Evolutionary conservation across 2,113 vertebrate species (phyloP).

Genomic region (Dascyllus trimaculatus): DNA sequence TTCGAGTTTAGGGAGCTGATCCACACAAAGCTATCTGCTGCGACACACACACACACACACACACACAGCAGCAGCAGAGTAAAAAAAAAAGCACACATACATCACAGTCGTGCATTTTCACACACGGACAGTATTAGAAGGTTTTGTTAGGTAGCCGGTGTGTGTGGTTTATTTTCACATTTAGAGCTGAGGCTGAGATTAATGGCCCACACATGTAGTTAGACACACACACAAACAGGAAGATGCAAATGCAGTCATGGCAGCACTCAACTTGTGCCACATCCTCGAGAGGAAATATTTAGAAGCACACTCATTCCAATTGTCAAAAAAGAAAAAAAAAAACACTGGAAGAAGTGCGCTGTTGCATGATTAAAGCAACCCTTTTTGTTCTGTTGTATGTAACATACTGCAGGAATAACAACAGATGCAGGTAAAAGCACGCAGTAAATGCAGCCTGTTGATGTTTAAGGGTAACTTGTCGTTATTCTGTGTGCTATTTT

Average conservation of each 20-base stretch:
- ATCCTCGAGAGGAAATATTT: conserved; percentile 12
- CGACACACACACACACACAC: conserved; percentile 30
- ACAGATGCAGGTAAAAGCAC: background rate
- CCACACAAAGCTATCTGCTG: conserved; percentile 55
- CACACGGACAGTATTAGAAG: conserved; percentile 10
- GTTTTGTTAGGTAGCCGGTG: conserved; percentile 1
- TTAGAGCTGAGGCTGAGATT: conserved; percentile 34
- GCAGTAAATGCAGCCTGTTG: background rate
- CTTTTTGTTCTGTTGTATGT: background rate
- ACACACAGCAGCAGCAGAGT: background rate
- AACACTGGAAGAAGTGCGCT: background rate
- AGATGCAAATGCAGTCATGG: conserved; percentile 26
- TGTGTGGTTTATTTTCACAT: conserved; percentile 31
- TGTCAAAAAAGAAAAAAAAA: conserved; percentile 13
- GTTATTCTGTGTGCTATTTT: conserved; percentile 17
- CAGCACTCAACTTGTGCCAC: conserved; percentile 14
- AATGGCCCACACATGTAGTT: conserved; percentile 23
- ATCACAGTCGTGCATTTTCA: conserved; percentile 12
- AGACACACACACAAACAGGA: conserved; percentile 25
- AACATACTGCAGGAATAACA: conserved; percentile 10
- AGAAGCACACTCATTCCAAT: background rate
- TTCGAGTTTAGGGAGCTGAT: conserved; percentile 65
- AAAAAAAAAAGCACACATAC: background rate
- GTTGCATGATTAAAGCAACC: conserved; percentile 8
- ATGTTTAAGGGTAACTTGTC: conserved; percentile 9